Evolutionary conservation across 2,113 vertebrate species (phyloP).

Genomic region (Calyptommatus sinebrachiatus): DNA sequence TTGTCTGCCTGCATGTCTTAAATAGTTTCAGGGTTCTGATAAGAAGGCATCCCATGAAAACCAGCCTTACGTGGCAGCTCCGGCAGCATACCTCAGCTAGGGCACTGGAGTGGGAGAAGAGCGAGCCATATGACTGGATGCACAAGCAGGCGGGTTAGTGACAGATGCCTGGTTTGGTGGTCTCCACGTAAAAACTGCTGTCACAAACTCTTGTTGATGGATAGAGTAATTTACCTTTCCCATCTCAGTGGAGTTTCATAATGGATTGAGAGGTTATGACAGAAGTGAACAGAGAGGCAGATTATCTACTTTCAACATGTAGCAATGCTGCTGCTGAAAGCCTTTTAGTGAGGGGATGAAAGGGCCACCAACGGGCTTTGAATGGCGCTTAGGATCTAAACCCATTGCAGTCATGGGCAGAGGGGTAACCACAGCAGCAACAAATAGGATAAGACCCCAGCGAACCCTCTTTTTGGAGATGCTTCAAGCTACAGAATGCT

Average conservation of each 20-base stretch:
- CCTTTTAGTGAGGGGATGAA: constrained; percentile 61
- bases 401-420: not conserved
- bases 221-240: constrained; percentile 62
- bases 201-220: constrained; percentile 76
- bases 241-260: constrained; percentile 61
- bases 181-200: constrained; percentile 69
- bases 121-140: constrained; percentile 80
- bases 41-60: constrained; percentile 86
- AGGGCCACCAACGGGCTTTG: not conserved
- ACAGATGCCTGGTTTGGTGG: constrained; percentile 84
- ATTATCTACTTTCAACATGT: constrained; percentile 81
- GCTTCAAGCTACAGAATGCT: not conserved
- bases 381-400: not conserved
- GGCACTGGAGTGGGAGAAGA: constrained; percentile 75
- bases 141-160: constrained; percentile 77
- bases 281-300: constrained; percentile 68
- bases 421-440: not conserved
- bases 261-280: constrained; percentile 63
- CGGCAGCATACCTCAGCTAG: constrained; percentile 77
- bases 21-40: constrained; percentile 92
- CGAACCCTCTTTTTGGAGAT: not conserved
- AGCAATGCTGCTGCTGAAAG: constrained; percentile 66
- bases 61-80: constrained; percentile 84
- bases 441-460: not conserved
- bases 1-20: constrained; percentile 92